A percentile compares a stretch with the other conserved stretches of the same genome.
Evolutionary conservation across 2,113 vertebrate genomes (phyloP).

Genomic region (Anoplopoma fimbria): DNA sequence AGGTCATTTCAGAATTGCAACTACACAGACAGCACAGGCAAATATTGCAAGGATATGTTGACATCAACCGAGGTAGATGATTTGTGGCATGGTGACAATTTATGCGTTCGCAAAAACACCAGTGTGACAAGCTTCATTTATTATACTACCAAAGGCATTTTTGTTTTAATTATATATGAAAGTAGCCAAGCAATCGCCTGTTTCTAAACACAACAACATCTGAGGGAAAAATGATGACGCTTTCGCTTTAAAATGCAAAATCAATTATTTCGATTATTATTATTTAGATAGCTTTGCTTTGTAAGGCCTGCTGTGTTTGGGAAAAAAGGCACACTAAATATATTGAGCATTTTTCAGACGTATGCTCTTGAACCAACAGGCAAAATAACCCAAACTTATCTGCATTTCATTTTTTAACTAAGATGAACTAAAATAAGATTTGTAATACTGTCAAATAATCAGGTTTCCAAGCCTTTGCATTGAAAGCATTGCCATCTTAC

Average conservation of each 20-base stretch:
- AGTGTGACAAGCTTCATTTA: not conserved
- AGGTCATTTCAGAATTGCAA: not conserved
- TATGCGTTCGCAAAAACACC: not conserved
- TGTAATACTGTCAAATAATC: not conserved
- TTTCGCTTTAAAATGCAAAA: not conserved
- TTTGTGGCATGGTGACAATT: not conserved
- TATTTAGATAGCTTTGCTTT: not conserved
- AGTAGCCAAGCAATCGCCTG: not conserved
- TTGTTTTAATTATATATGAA: not conserved
- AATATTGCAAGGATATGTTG: not conserved
- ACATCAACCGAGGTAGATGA: not conserved
- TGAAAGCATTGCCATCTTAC: not conserved
- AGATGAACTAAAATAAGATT: not conserved
- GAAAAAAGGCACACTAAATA: not conserved
- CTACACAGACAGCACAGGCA: not conserved
- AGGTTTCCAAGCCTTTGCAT: not conserved
- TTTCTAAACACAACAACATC: not conserved
- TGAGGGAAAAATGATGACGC: too few relatives aligned
- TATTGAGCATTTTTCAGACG: too few relatives aligned
- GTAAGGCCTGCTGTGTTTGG: not conserved
- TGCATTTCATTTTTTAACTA: fast-evolving
- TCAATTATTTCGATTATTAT: not conserved
- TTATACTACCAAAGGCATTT: not conserved
- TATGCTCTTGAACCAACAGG: not conserved
- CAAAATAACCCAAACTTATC: not conserved